These are phyloP conservation scores for Bhutanitis thaidina DNA, from an alignment of 2,888 invertebrate species.

Conservation along the genomic window DNA sequence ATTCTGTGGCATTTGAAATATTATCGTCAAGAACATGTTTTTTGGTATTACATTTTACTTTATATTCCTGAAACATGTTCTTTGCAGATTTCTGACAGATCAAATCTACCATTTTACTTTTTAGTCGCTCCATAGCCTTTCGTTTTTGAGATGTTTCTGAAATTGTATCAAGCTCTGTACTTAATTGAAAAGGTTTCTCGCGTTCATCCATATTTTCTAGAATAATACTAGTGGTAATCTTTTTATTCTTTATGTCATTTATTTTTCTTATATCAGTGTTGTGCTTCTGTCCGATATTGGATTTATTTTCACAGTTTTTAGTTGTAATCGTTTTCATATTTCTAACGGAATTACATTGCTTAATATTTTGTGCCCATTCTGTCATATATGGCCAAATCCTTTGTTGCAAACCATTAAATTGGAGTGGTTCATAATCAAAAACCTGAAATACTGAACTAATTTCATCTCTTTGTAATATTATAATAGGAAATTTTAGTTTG, in stretches of 20 bases:
- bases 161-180: background rate
- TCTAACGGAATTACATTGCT: background rate
- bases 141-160: conserved; percentile 15
- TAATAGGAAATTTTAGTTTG: conserved; percentile 49
- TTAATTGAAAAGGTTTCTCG: background rate
- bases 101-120: conserved; percentile 53
- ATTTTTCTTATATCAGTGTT: too few species aligned
- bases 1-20: background rate
- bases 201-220: background rate
- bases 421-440: conserved; percentile 38
- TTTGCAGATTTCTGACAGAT: conserved; percentile 44
- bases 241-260: background rate
- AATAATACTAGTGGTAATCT: background rate
- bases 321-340: background rate
- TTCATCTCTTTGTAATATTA: conserved; percentile 57
- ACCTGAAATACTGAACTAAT: conserved; percentile 42
- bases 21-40: background rate
- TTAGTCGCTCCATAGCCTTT: conserved; percentile 45
- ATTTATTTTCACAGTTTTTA: too few species aligned
- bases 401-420: conserved; percentile 52
- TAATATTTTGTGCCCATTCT: conserved; percentile 37
- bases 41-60: background rate
- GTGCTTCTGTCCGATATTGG: too few species aligned
- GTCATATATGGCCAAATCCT: conserved; percentile 66
- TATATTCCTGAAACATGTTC: conserved; percentile 11